Base-by-base conservation (phyloP, 2,888 invertebrate species). In the Cephus spinipes region DNA sequence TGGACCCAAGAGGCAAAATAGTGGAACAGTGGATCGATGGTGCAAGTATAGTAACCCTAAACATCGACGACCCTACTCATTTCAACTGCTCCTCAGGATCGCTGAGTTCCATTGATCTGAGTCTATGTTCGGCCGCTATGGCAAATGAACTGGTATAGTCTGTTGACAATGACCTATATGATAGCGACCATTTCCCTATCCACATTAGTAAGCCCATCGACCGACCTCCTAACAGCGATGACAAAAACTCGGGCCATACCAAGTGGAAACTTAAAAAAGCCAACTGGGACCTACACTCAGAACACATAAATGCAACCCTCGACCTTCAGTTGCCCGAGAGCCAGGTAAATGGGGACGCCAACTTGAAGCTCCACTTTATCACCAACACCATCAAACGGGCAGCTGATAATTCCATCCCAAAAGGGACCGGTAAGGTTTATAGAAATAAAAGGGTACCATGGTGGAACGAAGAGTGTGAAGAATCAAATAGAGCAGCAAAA, bases 161-260 rank as follows among this genome's bases (percentile, higher is more conserved):
- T 23, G 75, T 69, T 3, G 1, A 74, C 0, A 55, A 74, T 0
- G 73, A 83, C 0, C 30, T 75, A 11, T 76, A 82, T 55, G 79
- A 80, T 23, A 81, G 80, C 15, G 83, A 85, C 55, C 83, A 85
- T 31, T 83, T 80, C 36, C 85, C 83, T 0, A 80, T 82, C 15
- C 71, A 78, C 33, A 82, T 84, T 9, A 73, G 34, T 4, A 30
- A 73, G 31, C 31, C 31, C 31, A 1, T 1, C 31, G 31, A 31
- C 31, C 31, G 31, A 31, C 31, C 69, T n/a, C 30, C 71, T 11
- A 55, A 9, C 23, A 15, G 23, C 6, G 73, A 15, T 11, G 11
- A 40, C 30, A 23, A 34, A 12, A 73, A 12, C 15, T 2, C 12
- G 15, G 74, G 75, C 12, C 1, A 1, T 11, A 68, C 78, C 1